These are phyloP conservation scores for Furnarius figulus DNA, from an alignment of 2,113 vertebrate genomes.

Conservation along the genomic window DNA sequence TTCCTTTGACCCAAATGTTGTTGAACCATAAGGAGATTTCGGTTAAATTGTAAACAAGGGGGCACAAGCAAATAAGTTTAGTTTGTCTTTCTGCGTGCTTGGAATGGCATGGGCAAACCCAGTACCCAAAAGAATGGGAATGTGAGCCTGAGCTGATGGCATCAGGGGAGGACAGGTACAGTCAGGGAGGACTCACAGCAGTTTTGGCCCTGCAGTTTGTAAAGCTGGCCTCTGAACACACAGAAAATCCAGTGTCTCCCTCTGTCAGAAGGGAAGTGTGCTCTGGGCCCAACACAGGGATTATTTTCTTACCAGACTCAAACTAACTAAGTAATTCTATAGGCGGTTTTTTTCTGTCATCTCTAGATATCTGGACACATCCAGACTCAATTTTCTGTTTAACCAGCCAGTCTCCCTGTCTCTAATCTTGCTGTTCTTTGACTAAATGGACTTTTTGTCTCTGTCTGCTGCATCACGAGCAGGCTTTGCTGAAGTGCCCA, in stretches of 20 bases:
- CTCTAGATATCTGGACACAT: not conserved
- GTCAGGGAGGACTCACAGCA: rapidly evolving
- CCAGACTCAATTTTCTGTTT: not conserved
- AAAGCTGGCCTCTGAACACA: not conserved
- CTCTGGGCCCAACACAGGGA: not conserved
- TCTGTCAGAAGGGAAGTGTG: not conserved
- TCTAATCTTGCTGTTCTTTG: not conserved
- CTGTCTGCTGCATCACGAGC: not conserved
- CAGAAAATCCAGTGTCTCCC: not conserved
- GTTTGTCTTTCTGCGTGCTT: not conserved
- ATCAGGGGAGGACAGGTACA: not conserved
- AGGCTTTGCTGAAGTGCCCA: not conserved
- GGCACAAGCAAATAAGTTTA: not conserved
- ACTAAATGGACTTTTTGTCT: not conserved
- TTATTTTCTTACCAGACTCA: not conserved
- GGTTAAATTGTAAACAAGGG: not conserved
- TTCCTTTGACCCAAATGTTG: not conserved
- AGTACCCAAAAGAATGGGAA: not conserved
- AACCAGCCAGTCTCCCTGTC: not conserved
- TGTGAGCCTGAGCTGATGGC: not conserved
- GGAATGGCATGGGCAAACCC: not conserved
- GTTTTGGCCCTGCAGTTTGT: not conserved
- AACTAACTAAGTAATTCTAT: not conserved
- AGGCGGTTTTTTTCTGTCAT: not conserved
- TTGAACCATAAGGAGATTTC: not conserved